These are phyloP conservation scores for Leptinotarsa haldemani DNA, from an alignment of 2,888 invertebrate genomes.

Conservation along the genomic window DNA sequence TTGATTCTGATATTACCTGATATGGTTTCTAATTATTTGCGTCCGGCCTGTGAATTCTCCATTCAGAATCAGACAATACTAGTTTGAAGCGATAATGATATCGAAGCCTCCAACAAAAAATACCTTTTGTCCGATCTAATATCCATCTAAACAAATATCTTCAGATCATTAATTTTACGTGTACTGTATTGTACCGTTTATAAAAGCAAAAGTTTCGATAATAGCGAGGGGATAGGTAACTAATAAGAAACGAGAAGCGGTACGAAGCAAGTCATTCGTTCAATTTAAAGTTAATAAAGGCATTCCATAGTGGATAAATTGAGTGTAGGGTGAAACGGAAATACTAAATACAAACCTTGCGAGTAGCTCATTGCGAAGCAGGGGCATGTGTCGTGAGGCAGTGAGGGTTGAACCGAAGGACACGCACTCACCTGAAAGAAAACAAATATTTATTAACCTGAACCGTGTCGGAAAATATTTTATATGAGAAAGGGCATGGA, in stretches of 20 bases:
- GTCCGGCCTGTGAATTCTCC: no score
- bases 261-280: conserved; percentile 40
- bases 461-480: neutral
- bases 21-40: no score
- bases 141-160: conserved; percentile 1
- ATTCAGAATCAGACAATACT: no score
- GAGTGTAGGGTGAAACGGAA: conserved; percentile 25
- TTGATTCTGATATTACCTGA: no score
- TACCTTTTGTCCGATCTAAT: neutral
- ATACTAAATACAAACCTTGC: conserved; percentile 61
- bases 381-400: conserved; percentile 60
- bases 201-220: conserved; percentile 10
- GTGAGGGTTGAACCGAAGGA: conserved; percentile 54
- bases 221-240: conserved; percentile 12
- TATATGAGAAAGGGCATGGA: no score
- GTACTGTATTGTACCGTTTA: neutral
- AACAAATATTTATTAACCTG: conserved; percentile 24
- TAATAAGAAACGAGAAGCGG: conserved; percentile 26
- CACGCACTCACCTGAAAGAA: conserved; percentile 63
- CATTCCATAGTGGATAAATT: conserved; percentile 33
- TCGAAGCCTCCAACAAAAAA: neutral
- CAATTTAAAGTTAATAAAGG: conserved; percentile 39
- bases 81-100: no score
- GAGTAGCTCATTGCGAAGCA: conserved; percentile 62
- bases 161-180: conserved; percentile 10